These are phyloP conservation scores for Argentina silus DNA, from an alignment of 2,797 vertebrate genomes.

Conservation along the genomic window DNA sequence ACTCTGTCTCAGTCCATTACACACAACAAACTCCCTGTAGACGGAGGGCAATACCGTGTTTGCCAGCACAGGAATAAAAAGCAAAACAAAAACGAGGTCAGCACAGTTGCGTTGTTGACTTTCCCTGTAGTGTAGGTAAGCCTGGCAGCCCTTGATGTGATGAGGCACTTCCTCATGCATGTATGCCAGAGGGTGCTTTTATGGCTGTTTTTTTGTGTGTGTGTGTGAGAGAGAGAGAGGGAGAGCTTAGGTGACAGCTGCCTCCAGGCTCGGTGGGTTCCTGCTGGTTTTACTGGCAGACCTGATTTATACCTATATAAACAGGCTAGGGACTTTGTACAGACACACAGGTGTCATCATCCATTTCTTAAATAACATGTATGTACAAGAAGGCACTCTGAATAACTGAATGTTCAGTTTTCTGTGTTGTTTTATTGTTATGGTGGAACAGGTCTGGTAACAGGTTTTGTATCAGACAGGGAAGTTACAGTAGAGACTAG, in stretches of 20 bases:
- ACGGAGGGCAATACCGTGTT: background rate
- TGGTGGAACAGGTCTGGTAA: too few relatives aligned
- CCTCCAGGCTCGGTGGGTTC: background rate
- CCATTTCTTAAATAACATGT: background rate
- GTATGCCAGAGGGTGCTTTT: background rate
- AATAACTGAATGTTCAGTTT: background rate
- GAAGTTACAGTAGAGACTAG: background rate
- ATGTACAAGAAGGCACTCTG: background rate
- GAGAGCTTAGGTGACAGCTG: constrained; percentile 2
- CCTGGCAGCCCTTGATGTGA: constrained; percentile 6
- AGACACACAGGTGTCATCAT: background rate
- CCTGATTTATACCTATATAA: constrained; percentile 3
- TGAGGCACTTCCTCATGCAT: constrained; percentile 1
- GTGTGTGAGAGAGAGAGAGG: background rate
- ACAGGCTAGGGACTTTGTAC: background rate
- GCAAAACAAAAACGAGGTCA: background rate
- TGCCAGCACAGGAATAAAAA: background rate
- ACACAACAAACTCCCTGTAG: background rate
- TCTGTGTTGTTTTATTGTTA: too few relatives aligned
- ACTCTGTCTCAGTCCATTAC: background rate
- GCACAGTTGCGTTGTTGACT: background rate
- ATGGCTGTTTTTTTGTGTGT: background rate
- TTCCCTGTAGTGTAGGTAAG: background rate
- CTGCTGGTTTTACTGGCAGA: constrained; percentile 4
- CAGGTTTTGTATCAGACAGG: background rate